These are phyloP conservation scores for Cossypha niveicapilla DNA, from an alignment of 2,797 vertebrate species.

Conservation along the genomic window DNA sequence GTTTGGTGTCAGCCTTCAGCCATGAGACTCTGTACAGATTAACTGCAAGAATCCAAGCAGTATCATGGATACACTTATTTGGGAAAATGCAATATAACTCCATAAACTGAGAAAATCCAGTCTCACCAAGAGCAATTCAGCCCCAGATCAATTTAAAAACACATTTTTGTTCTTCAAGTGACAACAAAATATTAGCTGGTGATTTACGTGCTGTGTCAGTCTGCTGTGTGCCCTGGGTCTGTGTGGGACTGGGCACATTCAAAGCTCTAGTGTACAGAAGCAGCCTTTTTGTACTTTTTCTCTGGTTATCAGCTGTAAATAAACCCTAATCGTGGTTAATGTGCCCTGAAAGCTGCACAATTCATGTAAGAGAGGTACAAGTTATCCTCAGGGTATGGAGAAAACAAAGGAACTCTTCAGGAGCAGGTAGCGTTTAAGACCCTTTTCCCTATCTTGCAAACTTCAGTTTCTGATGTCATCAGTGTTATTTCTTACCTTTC, in stretches of 20 bases:
- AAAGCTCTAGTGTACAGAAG: neutral
- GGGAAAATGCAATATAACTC: neutral
- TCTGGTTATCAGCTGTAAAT: neutral
- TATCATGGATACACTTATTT: neutral
- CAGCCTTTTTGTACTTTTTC: neutral
- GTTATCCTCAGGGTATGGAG: neutral
- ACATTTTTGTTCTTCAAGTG: neutral
- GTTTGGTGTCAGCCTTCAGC: neutral
- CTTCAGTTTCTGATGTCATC: neutral
- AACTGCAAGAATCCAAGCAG: neutral
- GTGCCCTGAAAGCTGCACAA: neutral
- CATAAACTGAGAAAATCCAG: neutral
- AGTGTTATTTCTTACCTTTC: neutral
- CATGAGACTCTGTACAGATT: neutral
- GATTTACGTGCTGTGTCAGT: neutral
- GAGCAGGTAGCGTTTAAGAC: neutral
- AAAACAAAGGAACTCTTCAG: neutral
- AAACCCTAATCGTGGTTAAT: neutral
- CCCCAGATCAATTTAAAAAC: neutral
- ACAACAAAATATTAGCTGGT: neutral
- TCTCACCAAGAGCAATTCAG: neutral
- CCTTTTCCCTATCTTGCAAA: accelerated
- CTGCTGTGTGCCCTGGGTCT: neutral
- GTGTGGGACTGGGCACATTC: neutral
- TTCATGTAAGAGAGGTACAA: neutral